Conservation (phyloP, 2,113 vertebrate species). For the Stictonetta naevosa region DNA sequence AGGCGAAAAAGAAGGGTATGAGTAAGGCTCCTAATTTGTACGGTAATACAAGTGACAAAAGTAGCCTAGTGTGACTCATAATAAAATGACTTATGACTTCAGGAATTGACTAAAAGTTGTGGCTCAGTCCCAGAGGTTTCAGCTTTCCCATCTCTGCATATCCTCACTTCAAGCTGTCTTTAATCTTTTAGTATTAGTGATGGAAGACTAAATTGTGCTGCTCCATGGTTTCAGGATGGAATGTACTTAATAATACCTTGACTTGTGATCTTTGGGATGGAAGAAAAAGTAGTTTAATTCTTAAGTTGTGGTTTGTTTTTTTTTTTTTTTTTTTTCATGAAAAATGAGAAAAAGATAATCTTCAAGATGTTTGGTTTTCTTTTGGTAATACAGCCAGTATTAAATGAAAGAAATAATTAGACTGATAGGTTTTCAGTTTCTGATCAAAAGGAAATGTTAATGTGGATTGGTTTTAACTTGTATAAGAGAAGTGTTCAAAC, state of each 20-base stretch:
- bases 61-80: slow-evolving; percentile 5
- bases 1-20: neutral
- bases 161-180: neutral
- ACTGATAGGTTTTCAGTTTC: neutral
- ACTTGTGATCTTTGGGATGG: neutral
- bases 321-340: neutral
- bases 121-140: neutral
- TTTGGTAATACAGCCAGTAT: neutral
- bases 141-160: neutral
- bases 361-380: neutral
- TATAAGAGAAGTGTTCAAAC: neutral
- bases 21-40: neutral
- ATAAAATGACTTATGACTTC: slow-evolving; percentile 3
- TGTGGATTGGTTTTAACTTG: neutral
- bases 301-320: neutral
- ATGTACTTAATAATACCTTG: neutral
- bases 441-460: neutral
- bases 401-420: neutral
- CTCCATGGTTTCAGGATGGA: neutral
- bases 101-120: neutral
- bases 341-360: neutral
- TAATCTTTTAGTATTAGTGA: neutral
- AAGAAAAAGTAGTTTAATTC: neutral
- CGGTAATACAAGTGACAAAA: neutral
- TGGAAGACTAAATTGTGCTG: neutral